Base-by-base conservation (phyloP, 2,113 vertebrate species). In the Recurvirostra avosetta region DNA sequence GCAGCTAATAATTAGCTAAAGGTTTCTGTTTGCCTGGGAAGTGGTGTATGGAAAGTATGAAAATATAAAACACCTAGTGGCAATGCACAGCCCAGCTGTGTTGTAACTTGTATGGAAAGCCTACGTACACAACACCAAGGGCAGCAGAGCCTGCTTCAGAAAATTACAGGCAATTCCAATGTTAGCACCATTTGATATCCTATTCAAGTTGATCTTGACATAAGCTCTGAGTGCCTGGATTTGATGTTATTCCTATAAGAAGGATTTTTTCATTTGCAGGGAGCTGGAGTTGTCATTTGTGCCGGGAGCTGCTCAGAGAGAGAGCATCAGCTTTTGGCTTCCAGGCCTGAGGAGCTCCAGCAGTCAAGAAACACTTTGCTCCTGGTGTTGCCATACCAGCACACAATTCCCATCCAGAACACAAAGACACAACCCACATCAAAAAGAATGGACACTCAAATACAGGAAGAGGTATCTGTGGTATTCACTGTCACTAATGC, bases 271-370 rank as follows among this genome's bases (percentile, higher is more conserved):
- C 55, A 71, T 94, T 96, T 97, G 20, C 94, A 99, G 99, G 99
- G 94, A 99, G 99, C 97, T 99, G 99, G 99, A 99, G 99, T 96
- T 99, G 99, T 97, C 99, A 99, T 93, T 98, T 99, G 97, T 99
- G 99, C 98, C 98, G 99, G 97, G 98, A 99, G 96, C 98, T 99
- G 91, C 98, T 99, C 97, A 99, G 99, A 98, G 99, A 99, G 97
- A 99, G 99, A 96, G 99, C 99, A 68, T 99, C 99, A n/a, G 98
- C 98, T 92, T 99, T 98, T 75, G 97, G 98, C 89, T 98, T 97
- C 94, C 98, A 98, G 91, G 98, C 98, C 95, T 98, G 98, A 97
- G 95, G 73, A 94, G 62, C 78, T 95, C 78, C 87, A 76, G 20
- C 81, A 90, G 88, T 85, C 94, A 72, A 96, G 80, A 94, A 74